Evolutionary conservation across 1,140 invertebrate species (phyloP).

Genomic region (Chrysomallon squamiferum): DNA sequence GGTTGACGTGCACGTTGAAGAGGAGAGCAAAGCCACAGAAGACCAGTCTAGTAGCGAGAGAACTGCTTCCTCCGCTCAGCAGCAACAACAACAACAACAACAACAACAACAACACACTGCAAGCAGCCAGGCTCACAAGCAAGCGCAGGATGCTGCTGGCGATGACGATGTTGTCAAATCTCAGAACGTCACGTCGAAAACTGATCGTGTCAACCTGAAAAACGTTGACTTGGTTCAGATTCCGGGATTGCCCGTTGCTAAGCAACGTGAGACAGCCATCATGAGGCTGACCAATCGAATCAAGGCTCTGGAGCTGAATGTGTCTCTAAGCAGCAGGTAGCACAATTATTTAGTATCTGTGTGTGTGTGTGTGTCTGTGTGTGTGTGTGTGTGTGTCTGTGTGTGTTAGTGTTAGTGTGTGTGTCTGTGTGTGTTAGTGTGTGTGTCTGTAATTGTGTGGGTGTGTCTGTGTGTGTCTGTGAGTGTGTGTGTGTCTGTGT

Average conservation of each 20-base stretch:
- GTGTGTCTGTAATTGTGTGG: too few species aligned
- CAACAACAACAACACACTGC: too few species aligned
- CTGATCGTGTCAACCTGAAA: conserved; percentile 7
- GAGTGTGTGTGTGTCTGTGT: not conserved
- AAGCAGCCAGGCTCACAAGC: too few species aligned
- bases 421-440: too few species aligned
- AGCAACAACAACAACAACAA: too few species aligned
- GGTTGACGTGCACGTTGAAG: not conserved
- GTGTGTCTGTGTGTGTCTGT: too few species aligned
- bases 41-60: not conserved
- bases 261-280: conserved; percentile 91
- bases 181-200: not conserved
- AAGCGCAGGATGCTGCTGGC: not conserved
- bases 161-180: not conserved
- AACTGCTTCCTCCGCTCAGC: too few species aligned
- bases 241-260: conserved; percentile 52
- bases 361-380: not conserved
- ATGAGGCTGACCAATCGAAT: conserved; percentile 93
- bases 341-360: conserved; percentile 2
- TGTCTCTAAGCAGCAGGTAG: conserved; percentile 85
- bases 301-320: conserved; percentile 93
- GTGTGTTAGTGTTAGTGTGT: too few species aligned
- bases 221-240: conserved; percentile 29
- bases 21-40: not conserved
- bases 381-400: not conserved